Conservation (phyloP, 2,113 vertebrate genomes). For the Carettochelys insculpta region DNA sequence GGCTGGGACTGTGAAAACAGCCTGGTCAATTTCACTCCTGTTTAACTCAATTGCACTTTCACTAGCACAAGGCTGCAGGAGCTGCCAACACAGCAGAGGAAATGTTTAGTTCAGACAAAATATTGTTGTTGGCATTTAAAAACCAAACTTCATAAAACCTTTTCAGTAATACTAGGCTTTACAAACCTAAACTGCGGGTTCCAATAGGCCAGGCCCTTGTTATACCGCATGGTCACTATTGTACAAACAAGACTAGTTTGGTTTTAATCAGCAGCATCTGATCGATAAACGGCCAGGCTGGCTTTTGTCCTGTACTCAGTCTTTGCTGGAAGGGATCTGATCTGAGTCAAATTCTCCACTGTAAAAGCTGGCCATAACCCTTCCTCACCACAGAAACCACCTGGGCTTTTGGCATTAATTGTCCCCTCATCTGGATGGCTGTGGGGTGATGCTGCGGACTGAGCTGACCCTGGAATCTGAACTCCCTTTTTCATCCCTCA, state of each 20-base stretch:
- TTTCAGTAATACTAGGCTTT: background rate
- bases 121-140: background rate
- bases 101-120: background rate
- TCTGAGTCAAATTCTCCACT: background rate
- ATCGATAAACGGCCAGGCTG: background rate
- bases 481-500: no score
- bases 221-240: background rate
- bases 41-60: background rate
- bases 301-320: background rate
- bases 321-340: background rate
- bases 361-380: background rate
- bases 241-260: background rate
- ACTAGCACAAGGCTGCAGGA: background rate
- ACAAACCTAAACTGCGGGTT: background rate
- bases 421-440: background rate
- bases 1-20: background rate
- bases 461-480: background rate
- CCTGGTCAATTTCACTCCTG: background rate
- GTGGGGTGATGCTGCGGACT: background rate
- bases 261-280: background rate
- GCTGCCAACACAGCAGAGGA: background rate
- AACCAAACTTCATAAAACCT: background rate
- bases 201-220: background rate
- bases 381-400: background rate
- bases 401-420: background rate